A percentile compares a stretch with the other conserved stretches of the same genome.
Evolutionary conservation across 2,113 vertebrate genomes (phyloP).

Genomic region (Turdus rufiventris): DNA sequence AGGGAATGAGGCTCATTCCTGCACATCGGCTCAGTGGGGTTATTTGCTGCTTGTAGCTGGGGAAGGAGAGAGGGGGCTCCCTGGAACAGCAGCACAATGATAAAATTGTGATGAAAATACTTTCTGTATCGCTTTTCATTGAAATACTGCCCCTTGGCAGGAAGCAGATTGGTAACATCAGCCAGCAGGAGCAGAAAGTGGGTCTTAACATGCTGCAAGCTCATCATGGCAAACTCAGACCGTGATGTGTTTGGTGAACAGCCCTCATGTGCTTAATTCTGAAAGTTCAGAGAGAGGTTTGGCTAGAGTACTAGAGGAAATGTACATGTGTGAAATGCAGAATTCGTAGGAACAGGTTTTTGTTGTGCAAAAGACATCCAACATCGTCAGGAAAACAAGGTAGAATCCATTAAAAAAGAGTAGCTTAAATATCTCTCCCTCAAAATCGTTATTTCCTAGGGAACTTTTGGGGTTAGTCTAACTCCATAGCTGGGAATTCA

Average conservation of each 20-base stretch:
- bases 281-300: neutral
- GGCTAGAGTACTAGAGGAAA: neutral
- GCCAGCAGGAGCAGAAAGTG: neutral
- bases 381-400: neutral
- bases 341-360: neutral
- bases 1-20: neutral
- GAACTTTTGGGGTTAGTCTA: neutral
- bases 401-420: neutral
- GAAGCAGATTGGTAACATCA: conserved; percentile 27
- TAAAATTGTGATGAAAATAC: conserved; percentile 36
- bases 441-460: neutral
- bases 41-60: neutral
- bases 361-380: neutral
- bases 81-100: neutral
- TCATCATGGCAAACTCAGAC: neutral
- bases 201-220: neutral
- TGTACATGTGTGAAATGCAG: neutral
- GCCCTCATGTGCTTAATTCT: conserved; percentile 10
- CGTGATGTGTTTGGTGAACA: neutral
- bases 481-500: neutral
- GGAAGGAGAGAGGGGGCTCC: neutral
- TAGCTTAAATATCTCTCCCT: neutral
- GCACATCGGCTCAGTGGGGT: neutral
- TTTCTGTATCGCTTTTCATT: conserved; percentile 39
- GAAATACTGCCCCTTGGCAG: conserved; percentile 29